phyloP scores from a whole-genome alignment of 1,140 invertebrate genomes.

The Eumeta japonica region DNA sequence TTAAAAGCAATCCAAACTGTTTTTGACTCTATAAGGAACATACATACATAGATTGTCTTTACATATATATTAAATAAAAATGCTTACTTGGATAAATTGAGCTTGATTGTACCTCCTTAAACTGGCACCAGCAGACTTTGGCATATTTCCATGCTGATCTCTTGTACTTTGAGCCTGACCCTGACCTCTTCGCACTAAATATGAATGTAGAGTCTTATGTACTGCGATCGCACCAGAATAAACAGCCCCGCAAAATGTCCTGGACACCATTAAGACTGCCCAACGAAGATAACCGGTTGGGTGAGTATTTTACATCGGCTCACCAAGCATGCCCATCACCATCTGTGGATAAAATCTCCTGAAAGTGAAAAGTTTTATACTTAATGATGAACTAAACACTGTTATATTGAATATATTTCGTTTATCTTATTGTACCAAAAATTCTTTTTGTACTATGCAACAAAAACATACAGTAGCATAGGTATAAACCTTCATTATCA shows the following conservation, averaged over 20 bases:
- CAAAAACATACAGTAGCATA: too few species aligned
- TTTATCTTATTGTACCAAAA: too few species aligned
- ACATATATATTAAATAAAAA: background rate
- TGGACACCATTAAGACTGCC: constrained; percentile 79
- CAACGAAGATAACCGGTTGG: constrained; percentile 61
- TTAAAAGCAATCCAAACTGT: background rate
- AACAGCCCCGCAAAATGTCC: constrained; percentile 84
- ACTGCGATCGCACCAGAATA: constrained; percentile 55
- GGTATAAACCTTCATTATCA: too few species aligned
- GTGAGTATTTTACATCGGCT: constrained; percentile 32
- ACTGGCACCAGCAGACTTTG: constrained; percentile 79
- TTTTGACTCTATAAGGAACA: background rate
- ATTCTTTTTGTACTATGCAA: too few species aligned
- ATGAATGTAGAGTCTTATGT: constrained; percentile 87
- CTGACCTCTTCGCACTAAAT: constrained; percentile 81
- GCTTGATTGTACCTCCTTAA: constrained; percentile 78
- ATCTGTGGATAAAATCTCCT: constrained; percentile 53
- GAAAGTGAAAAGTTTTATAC: too few species aligned
- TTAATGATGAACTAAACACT: too few species aligned
- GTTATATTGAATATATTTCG: too few species aligned
- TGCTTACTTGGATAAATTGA: constrained; percentile 63
- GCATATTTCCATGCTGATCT: constrained; percentile 67
- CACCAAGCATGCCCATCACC: constrained; percentile 44
- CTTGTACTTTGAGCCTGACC: constrained; percentile 73
- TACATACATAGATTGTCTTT: background rate